Conservation (phyloP, 2,797 vertebrate species). For the Rhinoraja longicauda region DNA sequence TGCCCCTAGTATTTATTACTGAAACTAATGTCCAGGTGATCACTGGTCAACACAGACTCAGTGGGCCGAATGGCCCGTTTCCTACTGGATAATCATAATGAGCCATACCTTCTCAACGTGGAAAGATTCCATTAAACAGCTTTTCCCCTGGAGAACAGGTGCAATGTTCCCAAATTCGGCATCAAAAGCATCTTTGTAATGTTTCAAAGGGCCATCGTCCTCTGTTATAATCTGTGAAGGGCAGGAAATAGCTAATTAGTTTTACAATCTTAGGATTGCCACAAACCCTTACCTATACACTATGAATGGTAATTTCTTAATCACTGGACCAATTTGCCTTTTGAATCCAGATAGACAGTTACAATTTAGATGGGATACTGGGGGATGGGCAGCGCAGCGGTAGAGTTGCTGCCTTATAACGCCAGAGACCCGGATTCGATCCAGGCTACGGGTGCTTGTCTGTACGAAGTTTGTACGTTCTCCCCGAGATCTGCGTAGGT, state of each 20-base stretch:
- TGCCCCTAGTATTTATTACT: no score
- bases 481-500: no score
- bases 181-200: background rate
- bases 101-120: constrained; percentile 59
- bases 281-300: background rate
- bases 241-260: background rate
- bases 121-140: constrained; percentile 57
- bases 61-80: no score
- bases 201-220: constrained; percentile 22
- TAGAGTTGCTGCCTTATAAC: no score
- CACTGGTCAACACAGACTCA: no score
- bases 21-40: no score
- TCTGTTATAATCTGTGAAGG: background rate
- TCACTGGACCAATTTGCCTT: background rate
- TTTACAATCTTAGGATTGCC: background rate
- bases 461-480: no score
- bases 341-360: background rate
- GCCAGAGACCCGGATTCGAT: no score
- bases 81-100: background rate
- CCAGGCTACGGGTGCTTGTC: no score
- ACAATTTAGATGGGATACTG: no score
- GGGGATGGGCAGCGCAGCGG: no score
- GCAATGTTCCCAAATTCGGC: constrained; percentile 10
- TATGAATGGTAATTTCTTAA: background rate
- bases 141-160: constrained; percentile 55